A percentile compares a stretch with the other conserved stretches of the same genome.
Evolutionary conservation across 2,113 vertebrate species (phyloP).

Genomic region (Trogon melanurus): DNA sequence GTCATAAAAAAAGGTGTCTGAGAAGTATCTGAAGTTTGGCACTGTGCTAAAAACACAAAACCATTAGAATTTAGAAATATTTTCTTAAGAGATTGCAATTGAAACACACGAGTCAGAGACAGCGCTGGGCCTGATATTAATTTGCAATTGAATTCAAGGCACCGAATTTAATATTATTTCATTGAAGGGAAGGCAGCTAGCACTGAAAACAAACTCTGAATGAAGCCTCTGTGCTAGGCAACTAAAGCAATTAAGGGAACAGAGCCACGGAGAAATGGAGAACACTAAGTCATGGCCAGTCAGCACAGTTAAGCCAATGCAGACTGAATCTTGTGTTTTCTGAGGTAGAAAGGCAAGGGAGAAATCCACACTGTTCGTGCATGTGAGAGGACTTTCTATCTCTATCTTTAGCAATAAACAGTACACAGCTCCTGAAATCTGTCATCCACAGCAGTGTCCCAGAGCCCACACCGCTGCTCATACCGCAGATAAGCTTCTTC

Average conservation of each 20-base stretch:
- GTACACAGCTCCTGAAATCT: background rate
- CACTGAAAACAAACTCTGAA: slow-evolving; percentile 49
- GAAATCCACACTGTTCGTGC: background rate
- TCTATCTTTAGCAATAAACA: background rate
- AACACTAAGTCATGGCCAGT: background rate
- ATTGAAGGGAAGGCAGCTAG: background rate
- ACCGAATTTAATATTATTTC: background rate
- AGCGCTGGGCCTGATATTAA: background rate
- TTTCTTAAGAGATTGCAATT: background rate
- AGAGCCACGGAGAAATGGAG: slow-evolving; percentile 25
- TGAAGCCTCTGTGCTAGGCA: slow-evolving; percentile 35
- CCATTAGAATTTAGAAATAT: background rate
- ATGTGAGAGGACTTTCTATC: background rate
- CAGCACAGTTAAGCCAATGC: background rate
- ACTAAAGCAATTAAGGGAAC: slow-evolving; percentile 50
- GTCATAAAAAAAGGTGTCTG: background rate
- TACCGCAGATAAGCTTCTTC: background rate
- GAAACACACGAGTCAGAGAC: background rate
- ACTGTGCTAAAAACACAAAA: background rate
- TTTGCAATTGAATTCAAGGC: background rate
- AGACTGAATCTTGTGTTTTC: background rate
- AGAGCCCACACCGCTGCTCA: background rate
- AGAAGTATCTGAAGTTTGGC: background rate
- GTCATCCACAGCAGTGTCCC: background rate
- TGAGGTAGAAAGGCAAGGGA: background rate